Conservation (phyloP, 2,797 vertebrate genomes). For the Poecilia wingei region DNA sequence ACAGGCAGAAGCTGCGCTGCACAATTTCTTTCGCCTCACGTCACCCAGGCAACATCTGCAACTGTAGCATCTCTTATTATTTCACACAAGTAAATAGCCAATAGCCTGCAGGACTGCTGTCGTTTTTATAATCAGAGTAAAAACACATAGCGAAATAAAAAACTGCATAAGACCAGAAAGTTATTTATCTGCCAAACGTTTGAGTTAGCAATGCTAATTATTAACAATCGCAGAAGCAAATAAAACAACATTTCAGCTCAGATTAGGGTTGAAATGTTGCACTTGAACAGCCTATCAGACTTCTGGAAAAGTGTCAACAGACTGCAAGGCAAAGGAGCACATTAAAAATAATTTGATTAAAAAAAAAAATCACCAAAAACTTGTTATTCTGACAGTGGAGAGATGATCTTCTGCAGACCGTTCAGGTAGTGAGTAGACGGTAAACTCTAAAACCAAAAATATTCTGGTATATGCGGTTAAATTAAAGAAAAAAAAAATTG, state of each 20-base stretch:
- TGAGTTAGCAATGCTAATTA: neutral
- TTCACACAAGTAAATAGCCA: neutral
- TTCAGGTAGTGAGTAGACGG: neutral
- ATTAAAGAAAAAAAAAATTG: too few species aligned
- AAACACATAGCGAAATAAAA: neutral
- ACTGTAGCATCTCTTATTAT: neutral
- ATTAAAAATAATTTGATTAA: neutral
- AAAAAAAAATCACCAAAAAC: neutral
- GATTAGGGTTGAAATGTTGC: neutral
- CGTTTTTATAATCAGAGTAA: neutral
- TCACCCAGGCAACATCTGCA: constrained; percentile 19
- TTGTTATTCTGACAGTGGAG: neutral
- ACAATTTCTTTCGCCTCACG: constrained; percentile 21
- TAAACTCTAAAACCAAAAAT: neutral
- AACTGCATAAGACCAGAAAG: neutral
- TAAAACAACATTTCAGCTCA: neutral
- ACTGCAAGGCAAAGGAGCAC: neutral
- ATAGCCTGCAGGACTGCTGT: neutral
- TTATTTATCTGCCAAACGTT: neutral
- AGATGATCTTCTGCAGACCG: neutral
- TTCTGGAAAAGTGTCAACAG: neutral
- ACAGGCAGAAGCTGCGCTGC: constrained; percentile 3
- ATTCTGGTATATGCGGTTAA: neutral
- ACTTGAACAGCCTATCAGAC: neutral
- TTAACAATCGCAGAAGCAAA: neutral